These are phyloP conservation scores for Zoanthus sansibaricus DNA, from an alignment of 92 coral and sea anemone species.

Conservation along the genomic window DNA sequence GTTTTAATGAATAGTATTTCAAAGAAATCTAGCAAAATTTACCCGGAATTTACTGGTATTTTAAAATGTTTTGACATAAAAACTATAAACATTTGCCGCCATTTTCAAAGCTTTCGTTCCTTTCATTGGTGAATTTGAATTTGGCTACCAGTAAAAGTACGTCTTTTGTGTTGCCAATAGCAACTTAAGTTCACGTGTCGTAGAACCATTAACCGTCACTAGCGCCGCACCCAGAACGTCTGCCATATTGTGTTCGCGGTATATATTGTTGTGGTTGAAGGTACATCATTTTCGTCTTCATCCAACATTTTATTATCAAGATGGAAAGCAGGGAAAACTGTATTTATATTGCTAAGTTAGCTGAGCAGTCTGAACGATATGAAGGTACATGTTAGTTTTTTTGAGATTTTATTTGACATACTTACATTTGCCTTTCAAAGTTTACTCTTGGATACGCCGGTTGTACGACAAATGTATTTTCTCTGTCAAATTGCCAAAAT, in stretches of 20 bases:
- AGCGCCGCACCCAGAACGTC: conserved; percentile 31
- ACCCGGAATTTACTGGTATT: too few species aligned
- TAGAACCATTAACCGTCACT: conserved; percentile 21
- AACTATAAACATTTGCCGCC: conserved; percentile 24
- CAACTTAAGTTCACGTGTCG: conserved; percentile 22
- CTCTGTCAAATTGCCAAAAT: neutral
- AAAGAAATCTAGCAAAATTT: too few species aligned
- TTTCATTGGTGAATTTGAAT: conserved; percentile 29
- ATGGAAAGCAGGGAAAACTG: conserved; percentile 77
- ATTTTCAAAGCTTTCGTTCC: neutral
- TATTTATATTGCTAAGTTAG: conserved; percentile 89
- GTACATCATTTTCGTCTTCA: conserved; percentile 16
- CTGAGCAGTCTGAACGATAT: conserved; percentile 98
- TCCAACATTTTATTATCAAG: conserved; percentile 54
- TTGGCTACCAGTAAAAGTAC: conserved; percentile 22
- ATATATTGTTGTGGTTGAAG: neutral
- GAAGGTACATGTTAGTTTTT: conserved; percentile 75
- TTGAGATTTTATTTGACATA: neutral
- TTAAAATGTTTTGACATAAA: too few species aligned
- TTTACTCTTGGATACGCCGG: neutral
- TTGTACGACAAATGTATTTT: neutral
- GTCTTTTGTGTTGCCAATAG: conserved; percentile 28
- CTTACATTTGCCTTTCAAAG: neutral
- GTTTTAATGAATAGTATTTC: too few species aligned
- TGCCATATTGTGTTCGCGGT: conserved; percentile 19